These are phyloP conservation scores for Anoplopoma fimbria DNA, from an alignment of 2,113 vertebrate species.

Conservation along the genomic window DNA sequence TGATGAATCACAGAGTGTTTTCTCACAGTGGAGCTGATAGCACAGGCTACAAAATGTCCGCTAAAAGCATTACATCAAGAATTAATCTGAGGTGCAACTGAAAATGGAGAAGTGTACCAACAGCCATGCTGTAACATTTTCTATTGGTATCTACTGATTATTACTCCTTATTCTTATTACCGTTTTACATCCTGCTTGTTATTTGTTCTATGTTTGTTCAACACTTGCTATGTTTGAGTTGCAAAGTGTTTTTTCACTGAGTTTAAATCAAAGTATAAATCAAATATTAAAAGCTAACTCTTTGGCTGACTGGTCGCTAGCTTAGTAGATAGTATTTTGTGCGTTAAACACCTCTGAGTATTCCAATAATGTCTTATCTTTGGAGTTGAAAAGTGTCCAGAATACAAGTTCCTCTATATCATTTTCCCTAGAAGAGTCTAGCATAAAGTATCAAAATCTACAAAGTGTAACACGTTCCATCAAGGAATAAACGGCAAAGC, in stretches of 20 bases:
- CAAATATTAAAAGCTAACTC: conserved; percentile 53
- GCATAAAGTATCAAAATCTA: conserved; percentile 35
- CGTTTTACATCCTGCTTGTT: conserved; percentile 3
- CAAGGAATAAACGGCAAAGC: conserved; percentile 27
- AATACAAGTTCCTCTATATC: conserved; percentile 1
- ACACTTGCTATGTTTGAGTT: neutral
- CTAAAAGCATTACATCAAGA: neutral
- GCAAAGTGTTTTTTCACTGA: neutral
- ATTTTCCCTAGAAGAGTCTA: neutral
- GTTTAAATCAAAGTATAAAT: neutral
- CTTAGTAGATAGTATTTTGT: neutral
- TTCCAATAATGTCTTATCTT: conserved; percentile 34
- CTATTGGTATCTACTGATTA: neutral
- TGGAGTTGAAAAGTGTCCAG: conserved; percentile 46
- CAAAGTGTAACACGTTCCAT: conserved; percentile 35
- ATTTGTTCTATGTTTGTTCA: neutral
- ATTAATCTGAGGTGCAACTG: neutral
- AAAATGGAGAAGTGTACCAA: too few relatives aligned
- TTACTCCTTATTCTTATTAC: neutral
- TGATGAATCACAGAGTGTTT: neutral
- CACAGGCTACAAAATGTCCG: neutral
- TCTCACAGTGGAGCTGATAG: conserved; percentile 4
- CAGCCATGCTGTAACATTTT: neutral
- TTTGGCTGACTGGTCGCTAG: conserved; percentile 56
- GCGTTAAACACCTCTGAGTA: conserved; percentile 3